Conservation (phyloP, 2,888 invertebrate species). For the Pandemis cinnamomeana region DNA sequence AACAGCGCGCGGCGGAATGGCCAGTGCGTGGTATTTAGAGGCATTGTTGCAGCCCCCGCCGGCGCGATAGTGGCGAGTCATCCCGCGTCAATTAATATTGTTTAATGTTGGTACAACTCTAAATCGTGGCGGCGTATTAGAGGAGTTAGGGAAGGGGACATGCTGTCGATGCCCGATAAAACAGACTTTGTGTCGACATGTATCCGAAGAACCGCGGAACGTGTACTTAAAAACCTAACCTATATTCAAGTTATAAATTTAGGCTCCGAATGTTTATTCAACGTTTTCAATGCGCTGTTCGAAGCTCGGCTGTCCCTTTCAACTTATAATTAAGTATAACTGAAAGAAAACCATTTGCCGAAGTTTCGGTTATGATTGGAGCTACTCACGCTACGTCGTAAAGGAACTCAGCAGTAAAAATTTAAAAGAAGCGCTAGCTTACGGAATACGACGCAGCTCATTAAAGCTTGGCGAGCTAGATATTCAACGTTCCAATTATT, state of each 20-base stretch:
- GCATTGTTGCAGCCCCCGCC: conserved; percentile 72
- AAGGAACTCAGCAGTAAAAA: conserved; percentile 26
- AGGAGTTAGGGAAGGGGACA: conserved; percentile 66
- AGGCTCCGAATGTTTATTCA: conserved; percentile 23
- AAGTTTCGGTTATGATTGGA: conserved; percentile 33
- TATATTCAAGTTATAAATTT: conserved; percentile 14
- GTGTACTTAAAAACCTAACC: conserved; percentile 19
- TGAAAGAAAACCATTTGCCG: conserved; percentile 35
- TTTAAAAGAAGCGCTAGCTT: conserved; percentile 6
- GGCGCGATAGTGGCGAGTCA: conserved; percentile 71
- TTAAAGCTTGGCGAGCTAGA: conserved; percentile 18
- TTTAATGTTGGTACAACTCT: conserved; percentile 69
- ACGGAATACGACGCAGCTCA: conserved; percentile 10
- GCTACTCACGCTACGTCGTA: conserved; percentile 31
- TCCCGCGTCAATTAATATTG: conserved; percentile 78
- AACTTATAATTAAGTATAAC: conserved; percentile 33
- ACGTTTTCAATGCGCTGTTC: conserved; percentile 26
- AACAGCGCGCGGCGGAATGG: conserved; percentile 51
- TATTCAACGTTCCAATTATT: conserved; percentile 19
- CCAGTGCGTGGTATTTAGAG: conserved; percentile 48
- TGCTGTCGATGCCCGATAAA: conserved; percentile 37
- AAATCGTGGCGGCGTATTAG: conserved; percentile 72
- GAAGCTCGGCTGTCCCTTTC: conserved; percentile 13
- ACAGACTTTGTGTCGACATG: conserved; percentile 36
- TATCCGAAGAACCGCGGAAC: conserved; percentile 20